Evolutionary conservation across 1,140 invertebrate genomes (phyloP), one percentile per base, ranked within the genome.

Genomic region (Lerema accius): DNA sequence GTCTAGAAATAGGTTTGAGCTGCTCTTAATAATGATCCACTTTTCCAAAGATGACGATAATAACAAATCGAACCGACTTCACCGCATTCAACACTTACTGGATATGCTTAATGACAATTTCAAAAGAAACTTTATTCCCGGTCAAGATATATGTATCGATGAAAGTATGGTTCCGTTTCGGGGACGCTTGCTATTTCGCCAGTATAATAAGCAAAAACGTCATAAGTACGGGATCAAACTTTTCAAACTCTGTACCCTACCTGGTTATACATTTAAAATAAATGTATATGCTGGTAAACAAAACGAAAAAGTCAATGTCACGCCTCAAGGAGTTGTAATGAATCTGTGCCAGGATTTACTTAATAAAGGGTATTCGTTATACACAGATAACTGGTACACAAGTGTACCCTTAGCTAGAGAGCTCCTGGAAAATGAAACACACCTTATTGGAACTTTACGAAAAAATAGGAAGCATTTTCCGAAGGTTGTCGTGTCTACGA

Each of bases 381-480:
- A 67, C 37, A 82, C 78, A 0, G 85, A 91, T 58, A 90, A 91
- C 67, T 91, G 73, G 63, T 90, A 91, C 55, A 74, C 71, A 49
- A 90, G 85, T 74, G 56, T 90, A 39, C 13, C 49, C 26, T 70
- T 92, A 46, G 80, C 86, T 19, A 69, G 81, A 60, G 69, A 84
- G 63, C 68, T 90, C 26, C 49, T 91, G 58, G 55, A 75, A 76
- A 51, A 72, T 17, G 56, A 91, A 59, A 92, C 87, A 0, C 79
- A 91, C 77, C 65, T 87, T n/a, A 68, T 86, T 63, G 88, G 89
- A 26, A 92, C 84, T 50, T 43, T 92, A 14, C 63, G 80, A 46
- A 67, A 69, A 59, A 87, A 88, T 63, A 63, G 82, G 49, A 84
- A 81, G 69, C 68, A 69, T 49, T 69, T 82, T 26, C 82, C 84